A percentile compares a stretch with the other conserved stretches of the same genome.
phyloP scores from a whole-genome alignment of 37 sponge, comb jelly and placozoan species.

The Chondrilla cf. caribensis region DNA sequence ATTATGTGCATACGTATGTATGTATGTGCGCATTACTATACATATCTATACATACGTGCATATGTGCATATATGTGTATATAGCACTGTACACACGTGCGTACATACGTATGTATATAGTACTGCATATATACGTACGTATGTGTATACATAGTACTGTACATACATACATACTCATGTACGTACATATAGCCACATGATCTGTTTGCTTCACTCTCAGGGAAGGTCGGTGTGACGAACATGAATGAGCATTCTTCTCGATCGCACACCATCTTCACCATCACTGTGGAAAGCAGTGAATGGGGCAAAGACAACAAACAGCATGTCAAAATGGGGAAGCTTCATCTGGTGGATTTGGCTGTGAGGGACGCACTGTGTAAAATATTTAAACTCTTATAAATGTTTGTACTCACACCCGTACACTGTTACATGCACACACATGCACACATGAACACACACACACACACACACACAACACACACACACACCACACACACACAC shows the following conservation, averaged over 20 bases:
- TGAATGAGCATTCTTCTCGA: constrained; percentile 93
- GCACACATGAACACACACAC: no score
- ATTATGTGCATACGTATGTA: no score
- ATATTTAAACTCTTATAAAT: neutral
- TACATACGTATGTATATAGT: no score
- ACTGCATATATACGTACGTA: no score
- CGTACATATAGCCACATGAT: neutral
- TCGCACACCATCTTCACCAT: constrained; percentile 97
- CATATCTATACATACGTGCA: no score
- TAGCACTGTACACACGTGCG: no score
- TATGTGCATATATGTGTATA: no score
- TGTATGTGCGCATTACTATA: no score
- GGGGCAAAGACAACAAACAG: constrained; percentile 79
- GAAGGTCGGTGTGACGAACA: constrained; percentile 63
- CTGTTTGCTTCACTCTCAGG: constrained; percentile 29
- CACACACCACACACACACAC: constrained; percentile 21
- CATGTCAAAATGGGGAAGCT: constrained; percentile 97
- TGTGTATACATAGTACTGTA: no score
- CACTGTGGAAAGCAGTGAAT: constrained; percentile 87
- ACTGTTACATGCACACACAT: constrained; percentile 4
- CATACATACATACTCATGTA: neutral
- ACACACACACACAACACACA: constrained; percentile 10
- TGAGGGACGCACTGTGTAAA: constrained; percentile 9
- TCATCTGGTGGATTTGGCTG: constrained; percentile 95
- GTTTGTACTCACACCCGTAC: constrained; percentile 5